phyloP scores from a whole-genome alignment of 2,797 vertebrate genomes.

The Silurus lanzhouensis region DNA sequence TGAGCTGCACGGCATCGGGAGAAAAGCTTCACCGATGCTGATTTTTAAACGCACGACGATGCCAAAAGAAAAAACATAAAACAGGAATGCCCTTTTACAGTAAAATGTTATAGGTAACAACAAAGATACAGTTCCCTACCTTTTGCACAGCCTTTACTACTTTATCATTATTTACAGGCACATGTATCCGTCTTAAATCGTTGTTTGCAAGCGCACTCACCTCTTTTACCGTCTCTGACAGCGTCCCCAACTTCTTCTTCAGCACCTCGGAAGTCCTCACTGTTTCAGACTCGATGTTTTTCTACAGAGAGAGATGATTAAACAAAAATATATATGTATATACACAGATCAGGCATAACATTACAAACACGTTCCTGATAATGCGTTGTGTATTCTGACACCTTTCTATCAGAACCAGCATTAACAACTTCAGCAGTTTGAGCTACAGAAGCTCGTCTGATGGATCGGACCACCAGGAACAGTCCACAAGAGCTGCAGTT shows the following conservation, averaged over 20 bases:
- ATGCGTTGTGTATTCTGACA: too few relatives aligned
- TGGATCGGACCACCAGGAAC: too few relatives aligned
- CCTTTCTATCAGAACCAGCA: too few relatives aligned
- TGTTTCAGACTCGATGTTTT: conserved; percentile 96
- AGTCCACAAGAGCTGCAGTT: too few relatives aligned
- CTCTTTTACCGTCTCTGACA: conserved; percentile 91
- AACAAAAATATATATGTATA: not conserved
- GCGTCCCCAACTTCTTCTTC: conserved; percentile 84
- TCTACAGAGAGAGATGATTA: conserved; percentile 67
- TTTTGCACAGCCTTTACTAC: not conserved
- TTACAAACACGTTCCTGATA: too few relatives aligned
- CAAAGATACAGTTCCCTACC: not conserved
- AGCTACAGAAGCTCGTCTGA: too few relatives aligned
- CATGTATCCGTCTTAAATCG: not conserved
- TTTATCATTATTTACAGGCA: not conserved
- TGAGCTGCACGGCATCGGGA: too few relatives aligned
- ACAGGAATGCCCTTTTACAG: not conserved
- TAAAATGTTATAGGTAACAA: not conserved
- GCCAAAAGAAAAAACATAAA: too few relatives aligned
- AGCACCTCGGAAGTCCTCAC: conserved; percentile 89
- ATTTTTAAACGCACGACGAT: too few relatives aligned
- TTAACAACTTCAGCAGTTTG: too few relatives aligned
- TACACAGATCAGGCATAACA: not conserved
- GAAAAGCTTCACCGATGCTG: too few relatives aligned
- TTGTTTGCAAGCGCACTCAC: conserved; percentile 63